Conservation (phyloP, 2,888 invertebrate species). For the Eupithecia insigniata region DNA sequence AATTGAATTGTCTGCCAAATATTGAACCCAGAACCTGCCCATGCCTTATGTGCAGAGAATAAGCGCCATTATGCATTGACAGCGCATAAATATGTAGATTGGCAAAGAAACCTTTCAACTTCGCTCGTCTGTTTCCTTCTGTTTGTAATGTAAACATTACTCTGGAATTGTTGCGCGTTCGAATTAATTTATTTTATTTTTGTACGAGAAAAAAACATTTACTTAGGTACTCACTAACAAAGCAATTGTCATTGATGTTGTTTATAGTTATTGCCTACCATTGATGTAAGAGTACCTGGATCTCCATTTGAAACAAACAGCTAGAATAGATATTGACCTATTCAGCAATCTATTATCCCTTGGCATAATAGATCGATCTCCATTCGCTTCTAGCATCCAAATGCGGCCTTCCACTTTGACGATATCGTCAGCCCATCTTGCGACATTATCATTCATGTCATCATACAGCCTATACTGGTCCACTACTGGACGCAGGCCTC, state of each 20-base stretch:
- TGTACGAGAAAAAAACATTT: not conserved
- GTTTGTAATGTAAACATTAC: constrained; percentile 20
- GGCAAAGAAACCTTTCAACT: constrained; percentile 30
- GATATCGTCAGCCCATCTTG: no score
- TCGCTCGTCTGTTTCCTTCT: constrained; percentile 16
- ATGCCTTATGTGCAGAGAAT: constrained; percentile 12
- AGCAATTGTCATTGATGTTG: not conserved
- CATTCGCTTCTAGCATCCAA: no score
- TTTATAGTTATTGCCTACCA: not conserved
- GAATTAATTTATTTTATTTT: not conserved
- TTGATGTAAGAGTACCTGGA: not conserved
- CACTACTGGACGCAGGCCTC: no score
- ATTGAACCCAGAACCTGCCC: constrained; percentile 42
- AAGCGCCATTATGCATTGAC: constrained; percentile 27
- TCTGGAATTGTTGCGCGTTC: not conserved
- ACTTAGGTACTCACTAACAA: not conserved
- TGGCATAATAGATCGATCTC: no score
- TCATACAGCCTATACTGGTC: no score
- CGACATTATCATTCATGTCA: no score
- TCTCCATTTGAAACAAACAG: no score
- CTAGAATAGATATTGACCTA: no score
- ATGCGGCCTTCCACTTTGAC: no score
- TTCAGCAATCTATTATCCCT: no score
- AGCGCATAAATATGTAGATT: constrained; percentile 40
- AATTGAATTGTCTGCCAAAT: constrained; percentile 65